Evolutionary conservation across 2,888 invertebrate genomes (phyloP), one percentile per base, ranked within the genome.

Genomic region (Acanthosepion lycidas): DNA sequence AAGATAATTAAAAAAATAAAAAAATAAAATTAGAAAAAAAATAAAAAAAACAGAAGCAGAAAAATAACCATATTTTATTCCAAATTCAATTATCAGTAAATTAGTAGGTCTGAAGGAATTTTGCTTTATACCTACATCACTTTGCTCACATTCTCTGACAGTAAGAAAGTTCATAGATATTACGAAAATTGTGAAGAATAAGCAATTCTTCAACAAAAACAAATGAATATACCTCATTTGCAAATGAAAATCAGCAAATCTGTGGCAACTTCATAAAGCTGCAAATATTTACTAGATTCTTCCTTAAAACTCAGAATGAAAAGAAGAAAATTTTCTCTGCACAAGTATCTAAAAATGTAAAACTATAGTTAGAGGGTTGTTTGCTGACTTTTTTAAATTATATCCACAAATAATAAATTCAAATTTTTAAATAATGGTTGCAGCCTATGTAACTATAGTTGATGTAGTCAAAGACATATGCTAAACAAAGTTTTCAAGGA

Each of bases 31-130:
- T 33, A 33, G 33, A 33, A 33, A 33, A 33, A 33, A 33, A 33
- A 33, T 1, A n/a, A n/a, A n/a, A 78, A 12, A 78, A n/a, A n/a
- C 78, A 78, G 28, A 78, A 78, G 78, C 78, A 78, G 78, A 78
- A 78, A 78, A 78, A 78, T 78, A 78, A n/a, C 55, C 55, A 59
- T n/a, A 78, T 78, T 78, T 78, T 78, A 78, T 78, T 78, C 78
- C n/a, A 78, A 78, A 78, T 78, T 5, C n/a, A 78, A 78, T n/a
- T 18, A 78, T 78, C 78, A 78, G 78, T n/a, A n/a, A 78, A 78
- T 78, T n/a, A 78, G 78, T 78, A 78, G 78, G 78, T 78, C n/a
- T 78, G n/a, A 78, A 78, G 78, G 78, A 12, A n/a, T 78, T n/a
- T 18, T 78, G n/a, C 55, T 20, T 20, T 78, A 78, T 78, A 78